Percentiles rank a stretch among this genome's conserved stretches.
phyloP scores from a whole-genome alignment of 1,140 invertebrate genomes.

The Oreohelix idahoensis region DNA sequence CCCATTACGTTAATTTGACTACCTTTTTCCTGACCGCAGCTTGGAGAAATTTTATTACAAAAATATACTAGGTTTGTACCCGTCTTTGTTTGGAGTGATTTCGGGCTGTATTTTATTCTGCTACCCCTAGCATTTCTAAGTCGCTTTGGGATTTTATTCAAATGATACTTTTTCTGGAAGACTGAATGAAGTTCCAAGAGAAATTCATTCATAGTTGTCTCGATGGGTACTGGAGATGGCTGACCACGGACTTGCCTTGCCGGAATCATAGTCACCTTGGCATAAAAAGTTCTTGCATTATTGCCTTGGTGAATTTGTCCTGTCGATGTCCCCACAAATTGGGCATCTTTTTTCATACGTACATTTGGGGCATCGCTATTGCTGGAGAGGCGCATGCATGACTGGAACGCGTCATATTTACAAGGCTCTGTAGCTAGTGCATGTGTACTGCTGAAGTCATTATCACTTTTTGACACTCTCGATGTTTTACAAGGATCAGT shows the following conservation, averaged over 20 bases:
- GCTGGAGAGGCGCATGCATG: neutral
- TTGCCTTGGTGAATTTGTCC: too few species aligned
- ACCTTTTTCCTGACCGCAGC: neutral
- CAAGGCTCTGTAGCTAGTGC: neutral
- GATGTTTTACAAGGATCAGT: neutral
- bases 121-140: neutral
- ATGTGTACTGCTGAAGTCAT: neutral
- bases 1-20: neutral
- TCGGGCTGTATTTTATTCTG: neutral
- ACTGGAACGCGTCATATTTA: neutral
- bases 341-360: neutral
- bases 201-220: neutral
- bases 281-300: too few species aligned
- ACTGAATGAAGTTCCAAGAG: neutral
- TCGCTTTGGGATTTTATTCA: neutral
- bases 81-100: neutral
- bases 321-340: neutral
- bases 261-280: too few species aligned
- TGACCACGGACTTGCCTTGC: neutral
- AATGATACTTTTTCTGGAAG: neutral
- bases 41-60: neutral
- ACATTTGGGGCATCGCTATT: neutral
- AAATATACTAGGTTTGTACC: neutral
- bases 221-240: neutral
- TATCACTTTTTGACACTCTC: neutral